Base-by-base conservation (phyloP, 2,113 vertebrate genomes). In the Gymnarchus niloticus region DNA sequence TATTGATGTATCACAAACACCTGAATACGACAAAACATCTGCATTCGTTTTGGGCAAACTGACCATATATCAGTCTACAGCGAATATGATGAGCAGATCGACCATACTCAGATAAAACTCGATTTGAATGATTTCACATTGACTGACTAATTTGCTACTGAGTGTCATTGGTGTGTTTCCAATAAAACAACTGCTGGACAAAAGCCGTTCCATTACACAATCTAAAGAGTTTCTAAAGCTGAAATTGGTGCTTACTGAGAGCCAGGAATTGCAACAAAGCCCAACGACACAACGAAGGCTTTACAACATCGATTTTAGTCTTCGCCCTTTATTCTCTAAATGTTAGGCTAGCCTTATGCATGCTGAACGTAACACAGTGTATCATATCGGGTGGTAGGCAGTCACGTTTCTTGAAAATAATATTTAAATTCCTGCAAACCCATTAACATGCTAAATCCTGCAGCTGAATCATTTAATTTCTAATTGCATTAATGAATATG, bases 381-480 rank as follows among this genome's bases (percentile, higher is more conserved):
- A n/a, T 65, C 59, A 65, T 65, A n/a, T n/a, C n/a, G n/a, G 48
- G 28, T 82, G 80, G 48, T n/a, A 56, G 80, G 25, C 80, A 25
- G 80, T 33, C 80, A 54, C 51, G 25, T 19, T 82, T 48, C 80
- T 6, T 37, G 48, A 82, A 56, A 82, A 41, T 81, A 81, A 81
- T 82, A 82, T 82, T 82, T 52, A 56, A 82, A 82, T 82, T 82
- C 51, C 48, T 33, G 46, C n/a, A 56, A 82, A 25, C 21, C 80
- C 5, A 82, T 82, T 82, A 82, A 82, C 80, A 82, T 82, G 80
- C 51, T 82, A 82, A 82, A 82, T 82, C 56, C 49, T 82, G 51
- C 80, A 54, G 80, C 80, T 54, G 80, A 52, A 82, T 82, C 48
- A 56, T 82, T 82, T 82, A 49, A 82, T 82, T 82, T 25, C 80